These are phyloP conservation scores for Indicator maculatus DNA, from an alignment of 2,113 vertebrate species.

Conservation along the genomic window DNA sequence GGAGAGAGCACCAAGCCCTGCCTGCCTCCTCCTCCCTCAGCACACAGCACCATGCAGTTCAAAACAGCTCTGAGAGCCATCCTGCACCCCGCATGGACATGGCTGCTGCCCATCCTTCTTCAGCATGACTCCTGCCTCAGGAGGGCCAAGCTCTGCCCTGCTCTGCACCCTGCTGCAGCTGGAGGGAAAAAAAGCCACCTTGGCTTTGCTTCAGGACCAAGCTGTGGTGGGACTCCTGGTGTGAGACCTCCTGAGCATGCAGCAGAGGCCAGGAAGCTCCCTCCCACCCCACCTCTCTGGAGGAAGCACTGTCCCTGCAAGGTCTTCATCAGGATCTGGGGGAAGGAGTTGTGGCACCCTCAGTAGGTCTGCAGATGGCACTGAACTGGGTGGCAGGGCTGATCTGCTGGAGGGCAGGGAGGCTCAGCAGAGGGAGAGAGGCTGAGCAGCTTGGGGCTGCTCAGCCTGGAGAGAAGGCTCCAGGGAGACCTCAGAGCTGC, in stretches of 20 bases:
- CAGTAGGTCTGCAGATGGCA: no score
- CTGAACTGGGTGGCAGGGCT: no score
- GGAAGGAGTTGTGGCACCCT: no score
- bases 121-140: slow-evolving; percentile 42
- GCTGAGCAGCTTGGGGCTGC: no score
- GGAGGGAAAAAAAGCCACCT: neutral
- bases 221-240: neutral
- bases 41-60: slow-evolving; percentile 39
- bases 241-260: fast-evolving
- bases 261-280: neutral
- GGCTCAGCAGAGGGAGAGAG: no score
- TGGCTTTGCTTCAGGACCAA: neutral
- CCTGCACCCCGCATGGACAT: slow-evolving; percentile 60
- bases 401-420: no score
- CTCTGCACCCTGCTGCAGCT: neutral
- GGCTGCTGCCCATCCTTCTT: slow-evolving; percentile 48
- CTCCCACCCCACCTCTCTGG: neutral
- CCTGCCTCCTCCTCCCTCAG: slow-evolving; percentile 66
- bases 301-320: neutral
- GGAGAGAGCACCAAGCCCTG: slow-evolving; percentile 51
- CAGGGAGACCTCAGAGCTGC: no score
- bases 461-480: no score
- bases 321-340: neutral
- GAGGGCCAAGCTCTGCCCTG: neutral
- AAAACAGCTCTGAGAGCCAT: slow-evolving; percentile 72